Percentiles rank a stretch among this genome's conserved stretches.
Conservation (phyloP, 2,113 vertebrate genomes). For the Ia io region DNA sequence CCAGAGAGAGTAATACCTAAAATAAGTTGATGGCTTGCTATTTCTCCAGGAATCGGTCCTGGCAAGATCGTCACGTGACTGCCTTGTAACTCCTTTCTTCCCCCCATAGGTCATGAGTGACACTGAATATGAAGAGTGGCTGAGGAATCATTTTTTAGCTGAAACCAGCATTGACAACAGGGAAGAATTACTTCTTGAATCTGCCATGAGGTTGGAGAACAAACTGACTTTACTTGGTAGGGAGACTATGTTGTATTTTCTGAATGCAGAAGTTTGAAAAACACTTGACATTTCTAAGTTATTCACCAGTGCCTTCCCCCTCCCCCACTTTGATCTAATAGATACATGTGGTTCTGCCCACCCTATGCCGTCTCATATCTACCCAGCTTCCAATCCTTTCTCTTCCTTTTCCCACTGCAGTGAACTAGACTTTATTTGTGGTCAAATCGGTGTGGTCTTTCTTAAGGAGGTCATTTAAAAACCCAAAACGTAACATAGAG, state of each 20-base stretch:
- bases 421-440: background rate
- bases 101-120: constrained; percentile 87
- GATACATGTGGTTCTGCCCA: background rate
- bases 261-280: background rate
- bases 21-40: background rate
- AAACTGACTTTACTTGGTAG: constrained; percentile 92
- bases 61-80: background rate
- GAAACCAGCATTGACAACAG: constrained; percentile 94
- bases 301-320: background rate
- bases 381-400: background rate
- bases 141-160: constrained; percentile 87
- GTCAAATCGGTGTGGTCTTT: background rate
- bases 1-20: background rate
- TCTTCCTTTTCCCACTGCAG: background rate
- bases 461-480: background rate
- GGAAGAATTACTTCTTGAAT: constrained; percentile 91
- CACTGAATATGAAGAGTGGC: constrained; percentile 90
- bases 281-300: background rate
- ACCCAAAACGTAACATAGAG: background rate
- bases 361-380: background rate
- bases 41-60: background rate
- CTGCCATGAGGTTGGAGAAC: constrained; percentile 89
- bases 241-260: constrained; percentile 6
- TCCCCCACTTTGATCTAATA: background rate
- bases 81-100: background rate